Base-by-base conservation (phyloP, 2,888 invertebrate genomes). In the Sceliomorpha sp. region DNA sequence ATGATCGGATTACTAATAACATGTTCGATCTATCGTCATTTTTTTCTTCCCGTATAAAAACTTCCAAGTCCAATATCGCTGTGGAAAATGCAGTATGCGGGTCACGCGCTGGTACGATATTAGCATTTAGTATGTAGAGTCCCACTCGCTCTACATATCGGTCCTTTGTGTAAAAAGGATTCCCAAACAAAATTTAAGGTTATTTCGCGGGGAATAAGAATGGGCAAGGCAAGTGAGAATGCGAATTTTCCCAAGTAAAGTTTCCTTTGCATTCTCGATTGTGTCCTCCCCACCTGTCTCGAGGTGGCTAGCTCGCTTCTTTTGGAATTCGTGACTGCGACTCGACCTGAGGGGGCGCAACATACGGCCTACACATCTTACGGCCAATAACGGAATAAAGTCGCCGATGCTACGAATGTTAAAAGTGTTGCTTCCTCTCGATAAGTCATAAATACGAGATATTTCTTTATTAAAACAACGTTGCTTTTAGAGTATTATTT, bases 91-190 rank as follows among this genome's bases (percentile, higher is more conserved):
- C 53, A 63, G 76, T 70, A 83, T 77, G 63, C 85, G 56, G 78
- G 77, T 83, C 87, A 88, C 88, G 88, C 84, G 80, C 67, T 72
- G 63, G 77, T 74, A 73, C 82, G 83, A 85, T 86, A 87, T 87
- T 87, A 87, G 88, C 82, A 84, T 86, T 86, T 87, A 83, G 85
- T 85, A 83, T 81, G 78, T 76, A 77, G 77, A 74, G 73, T 75
- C 76, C 75, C 78, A 75, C 74, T 48, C 78, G 80, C 79, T 83
- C 86, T 85, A 83, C 87, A 86, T 86, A 86, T 86, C 85, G 84
- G 79, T 80, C 79, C 85, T 87, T 88, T 88, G 87, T 87, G 84
- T 83, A 81, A 80, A 83, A 84, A 86, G 85, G 86, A 86, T 84
- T 82, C 75, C 77, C 86, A 87, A 88, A 88, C 86, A 86, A 83